Percentiles rank a stretch among this genome's conserved stretches.
Conservation (phyloP, 2,888 invertebrate species). For the Vanessa cardui region DNA sequence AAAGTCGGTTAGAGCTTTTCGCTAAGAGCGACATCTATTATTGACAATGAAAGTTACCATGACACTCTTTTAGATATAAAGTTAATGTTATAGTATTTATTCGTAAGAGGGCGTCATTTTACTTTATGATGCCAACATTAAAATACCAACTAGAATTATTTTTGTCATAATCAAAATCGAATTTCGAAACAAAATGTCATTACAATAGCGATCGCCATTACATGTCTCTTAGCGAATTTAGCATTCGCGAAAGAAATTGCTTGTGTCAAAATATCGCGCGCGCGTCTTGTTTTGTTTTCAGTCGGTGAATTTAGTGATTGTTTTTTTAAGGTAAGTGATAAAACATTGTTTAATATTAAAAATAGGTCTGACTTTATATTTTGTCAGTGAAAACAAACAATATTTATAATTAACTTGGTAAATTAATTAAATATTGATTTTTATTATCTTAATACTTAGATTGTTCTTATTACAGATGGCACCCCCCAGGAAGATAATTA, state of each 20-base stretch:
- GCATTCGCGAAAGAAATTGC: constrained; percentile 60
- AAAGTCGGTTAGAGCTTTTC: too few species aligned
- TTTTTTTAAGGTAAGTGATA: constrained; percentile 27
- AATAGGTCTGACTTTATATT: too few species aligned
- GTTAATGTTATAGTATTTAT: neutral
- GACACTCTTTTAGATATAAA: neutral
- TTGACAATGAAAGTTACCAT: neutral
- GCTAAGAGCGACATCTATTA: constrained; percentile 10
- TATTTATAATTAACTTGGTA: neutral
- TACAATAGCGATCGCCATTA: constrained; percentile 58
- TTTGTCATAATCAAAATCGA: constrained; percentile 5
- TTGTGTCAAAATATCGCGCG: constrained; percentile 65
- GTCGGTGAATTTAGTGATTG: neutral
- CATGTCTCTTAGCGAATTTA: constrained; percentile 53
- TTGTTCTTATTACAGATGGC: constrained; percentile 57
- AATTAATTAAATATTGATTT: neutral
- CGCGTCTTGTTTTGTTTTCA: constrained; percentile 50
- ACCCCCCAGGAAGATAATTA: constrained; percentile 68
- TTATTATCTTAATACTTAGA: neutral
- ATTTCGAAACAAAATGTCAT: constrained; percentile 31
- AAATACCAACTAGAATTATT: constrained; percentile 33
- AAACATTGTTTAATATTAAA: neutral
- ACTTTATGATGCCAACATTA: constrained; percentile 12
- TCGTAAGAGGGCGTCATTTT: constrained; percentile 27
- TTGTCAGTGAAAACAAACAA: neutral